Evolutionary conservation across 2,113 vertebrate genomes (phyloP).

Genomic region (Nicator chloris): DNA sequence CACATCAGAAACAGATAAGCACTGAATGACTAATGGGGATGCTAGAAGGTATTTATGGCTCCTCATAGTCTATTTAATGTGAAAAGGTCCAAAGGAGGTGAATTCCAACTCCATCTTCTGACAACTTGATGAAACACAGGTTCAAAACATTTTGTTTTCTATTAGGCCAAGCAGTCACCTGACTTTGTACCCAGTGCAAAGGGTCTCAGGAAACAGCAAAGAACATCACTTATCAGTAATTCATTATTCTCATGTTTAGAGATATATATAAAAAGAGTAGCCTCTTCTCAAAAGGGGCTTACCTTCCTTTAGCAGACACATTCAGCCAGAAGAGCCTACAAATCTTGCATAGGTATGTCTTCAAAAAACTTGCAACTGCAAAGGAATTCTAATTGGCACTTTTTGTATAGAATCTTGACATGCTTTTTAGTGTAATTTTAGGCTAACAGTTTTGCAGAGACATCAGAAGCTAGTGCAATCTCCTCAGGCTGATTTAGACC

Average conservation of each 20-base stretch:
- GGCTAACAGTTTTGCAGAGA: neutral
- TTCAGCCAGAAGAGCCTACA: neutral
- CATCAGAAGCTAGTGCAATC: neutral
- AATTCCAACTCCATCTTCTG: neutral
- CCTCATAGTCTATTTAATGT: neutral
- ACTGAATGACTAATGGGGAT: neutral
- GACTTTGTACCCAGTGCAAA: neutral
- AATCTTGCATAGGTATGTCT: fast-evolving
- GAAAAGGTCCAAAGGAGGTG: neutral
- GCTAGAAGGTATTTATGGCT: neutral
- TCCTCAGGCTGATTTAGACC: neutral
- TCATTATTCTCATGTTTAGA: neutral
- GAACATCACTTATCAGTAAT: neutral
- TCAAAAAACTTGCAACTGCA: neutral
- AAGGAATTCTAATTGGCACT: neutral
- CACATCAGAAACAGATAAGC: neutral
- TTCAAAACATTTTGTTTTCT: neutral
- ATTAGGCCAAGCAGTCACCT: neutral
- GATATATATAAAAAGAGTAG: neutral
- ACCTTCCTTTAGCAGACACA: neutral
- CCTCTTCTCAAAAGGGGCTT: neutral
- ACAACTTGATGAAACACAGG: neutral
- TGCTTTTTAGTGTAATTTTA: neutral
- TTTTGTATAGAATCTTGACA: neutral
- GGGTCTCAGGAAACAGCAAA: neutral